Evolutionary conservation across 2,888 invertebrate species (phyloP), one percentile per base, ranked within the genome.

Genomic region (Drosophila infuscata): DNA sequence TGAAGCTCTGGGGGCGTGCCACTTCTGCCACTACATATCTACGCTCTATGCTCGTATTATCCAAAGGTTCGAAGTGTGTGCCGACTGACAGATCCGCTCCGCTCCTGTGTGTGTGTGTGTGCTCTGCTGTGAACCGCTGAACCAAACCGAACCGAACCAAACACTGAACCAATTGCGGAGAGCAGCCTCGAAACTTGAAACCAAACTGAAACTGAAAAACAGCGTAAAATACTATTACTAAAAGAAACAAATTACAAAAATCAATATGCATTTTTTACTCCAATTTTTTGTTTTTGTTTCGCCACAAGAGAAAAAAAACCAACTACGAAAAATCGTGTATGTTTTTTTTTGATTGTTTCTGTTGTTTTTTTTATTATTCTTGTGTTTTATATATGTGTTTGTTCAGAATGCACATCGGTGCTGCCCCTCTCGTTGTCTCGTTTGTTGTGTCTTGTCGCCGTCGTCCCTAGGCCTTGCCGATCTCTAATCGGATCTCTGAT

Each of bases 11-110:
- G 75, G 76, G 79, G 68, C 77, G 79, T 82, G 82, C 61, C 62
- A 70, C 69, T 70, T 74, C 67, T 72, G 71, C 74, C 76, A 76
- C 74, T 89, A 89, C 86, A 84, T 49, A 82, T 79, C 79, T 88
- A 86, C 90, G 90, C 84, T 88, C 81, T 89, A 88, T 88, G 88
- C 87, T 88, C 87, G 88, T 88, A 88, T 88, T 88, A 87, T 88
- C 83, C 90, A 89, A 88, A 89, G 87, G 87, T 88, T 88, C 90
- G 76, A 87, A 79, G 83, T 88, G 85, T 56, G 56, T 56, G 15
- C 87, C 81, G 85, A 89, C 85, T 89, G 88, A 89, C 74, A 51
- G 51, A 51, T 88, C 83, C 36, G 64, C 36, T 43, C 83, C 36
- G 64, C 36, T 43, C 83, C 70, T 87, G 20, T 46, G 46, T 46